Percentiles rank a stretch among this genome's conserved stretches.
Evolutionary conservation across 2,113 vertebrate genomes (phyloP).

Genomic region (Notarius lentiginosus): DNA sequence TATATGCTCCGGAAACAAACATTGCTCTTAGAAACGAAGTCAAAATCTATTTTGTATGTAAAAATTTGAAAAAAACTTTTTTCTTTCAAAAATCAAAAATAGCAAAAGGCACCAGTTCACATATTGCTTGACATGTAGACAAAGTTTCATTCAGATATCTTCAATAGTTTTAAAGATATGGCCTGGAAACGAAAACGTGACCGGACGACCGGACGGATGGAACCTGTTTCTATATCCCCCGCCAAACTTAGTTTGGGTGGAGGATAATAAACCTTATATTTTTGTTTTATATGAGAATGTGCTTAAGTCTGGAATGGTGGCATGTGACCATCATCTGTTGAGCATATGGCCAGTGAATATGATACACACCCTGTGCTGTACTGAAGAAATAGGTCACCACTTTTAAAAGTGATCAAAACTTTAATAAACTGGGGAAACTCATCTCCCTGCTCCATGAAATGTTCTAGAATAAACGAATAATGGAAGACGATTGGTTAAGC

Average conservation of each 20-base stretch:
- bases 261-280: neutral
- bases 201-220: no score
- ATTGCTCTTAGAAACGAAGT: no score
- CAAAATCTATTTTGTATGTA: no score
- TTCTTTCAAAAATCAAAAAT: no score
- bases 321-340: neutral
- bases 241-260: neutral
- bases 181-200: no score
- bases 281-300: neutral
- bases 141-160: no score
- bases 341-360: neutral
- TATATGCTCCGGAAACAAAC: no score
- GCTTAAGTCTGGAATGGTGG: neutral
- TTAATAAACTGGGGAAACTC: neutral
- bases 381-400: neutral
- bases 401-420: neutral
- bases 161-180: no score
- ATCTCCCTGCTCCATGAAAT: neutral
- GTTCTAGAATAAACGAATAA: neutral
- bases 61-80: no score
- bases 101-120: no score
- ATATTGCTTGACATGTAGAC: no score
- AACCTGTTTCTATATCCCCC: no score
- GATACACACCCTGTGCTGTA: neutral
- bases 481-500: neutral